A percentile compares a stretch with the other conserved stretches of the same genome.
Conservation (phyloP, 1,140 invertebrate genomes). For the Trichonephila inaurata region DNA sequence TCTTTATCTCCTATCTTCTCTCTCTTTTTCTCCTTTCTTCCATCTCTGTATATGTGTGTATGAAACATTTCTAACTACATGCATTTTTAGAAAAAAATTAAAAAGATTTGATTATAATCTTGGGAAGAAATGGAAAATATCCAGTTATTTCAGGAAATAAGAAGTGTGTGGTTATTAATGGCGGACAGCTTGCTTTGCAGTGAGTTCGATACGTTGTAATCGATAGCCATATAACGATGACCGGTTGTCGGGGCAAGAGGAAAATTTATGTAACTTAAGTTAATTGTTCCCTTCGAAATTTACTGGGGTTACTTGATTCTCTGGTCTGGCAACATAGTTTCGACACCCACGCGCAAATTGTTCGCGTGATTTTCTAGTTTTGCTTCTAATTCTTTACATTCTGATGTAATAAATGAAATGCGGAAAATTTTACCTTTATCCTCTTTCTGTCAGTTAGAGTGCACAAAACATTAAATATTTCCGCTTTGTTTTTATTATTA, state of each 20-base stretch:
- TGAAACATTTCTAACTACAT: too few species aligned
- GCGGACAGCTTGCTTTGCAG: neutral
- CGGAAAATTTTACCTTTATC: neutral
- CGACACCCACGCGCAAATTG: constrained; percentile 32
- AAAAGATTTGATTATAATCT: too few species aligned
- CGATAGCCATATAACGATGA: neutral
- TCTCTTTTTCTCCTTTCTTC: too few species aligned
- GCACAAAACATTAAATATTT: neutral
- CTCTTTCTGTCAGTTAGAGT: neutral
- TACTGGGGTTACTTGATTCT: constrained; percentile 17
- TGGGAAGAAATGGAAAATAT: too few species aligned
- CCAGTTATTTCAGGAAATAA: neutral
- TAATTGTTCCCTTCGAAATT: constrained; percentile 8
- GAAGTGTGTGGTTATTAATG: neutral
- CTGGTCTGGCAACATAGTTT: constrained; percentile 46
- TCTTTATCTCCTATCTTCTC: too few species aligned
- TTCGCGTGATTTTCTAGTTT: neutral
- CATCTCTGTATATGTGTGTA: too few species aligned
- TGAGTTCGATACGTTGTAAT: neutral
- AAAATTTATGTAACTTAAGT: constrained; percentile 38
- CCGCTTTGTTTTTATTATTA: neutral
- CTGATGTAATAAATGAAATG: neutral
- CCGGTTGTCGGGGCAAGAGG: neutral
- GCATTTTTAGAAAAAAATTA: too few species aligned
- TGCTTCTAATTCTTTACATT: neutral